A percentile compares a stretch with the other conserved stretches of the same genome.
These are phyloP conservation scores for Gallinago jamesoni DNA, from an alignment of 2,113 vertebrate species.

Conservation along the genomic window DNA sequence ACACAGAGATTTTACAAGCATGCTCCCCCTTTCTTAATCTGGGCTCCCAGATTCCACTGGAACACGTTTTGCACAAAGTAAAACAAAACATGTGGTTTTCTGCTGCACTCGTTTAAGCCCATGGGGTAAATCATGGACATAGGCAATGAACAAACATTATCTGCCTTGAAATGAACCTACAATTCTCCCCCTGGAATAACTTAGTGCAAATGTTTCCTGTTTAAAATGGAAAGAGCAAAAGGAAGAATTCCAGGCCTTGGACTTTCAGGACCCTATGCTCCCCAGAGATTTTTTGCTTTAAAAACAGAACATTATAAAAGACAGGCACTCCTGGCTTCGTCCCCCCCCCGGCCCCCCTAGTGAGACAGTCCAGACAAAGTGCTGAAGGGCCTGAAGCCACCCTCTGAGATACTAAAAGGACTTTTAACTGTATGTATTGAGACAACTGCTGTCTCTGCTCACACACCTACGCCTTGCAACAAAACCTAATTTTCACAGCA, in stretches of 20 bases:
- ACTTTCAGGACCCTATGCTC: conserved; percentile 74
- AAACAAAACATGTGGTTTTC: conserved; percentile 77
- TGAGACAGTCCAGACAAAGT: conserved; percentile 78
- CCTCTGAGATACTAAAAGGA: conserved; percentile 26
- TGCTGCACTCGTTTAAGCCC: conserved; percentile 71
- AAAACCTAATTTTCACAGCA: conserved; percentile 1
- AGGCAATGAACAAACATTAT: conserved; percentile 80
- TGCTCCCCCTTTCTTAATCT: conserved; percentile 35
- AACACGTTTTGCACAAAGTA: conserved; percentile 70
- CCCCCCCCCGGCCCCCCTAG: background rate
- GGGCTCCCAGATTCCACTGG: conserved; percentile 42
- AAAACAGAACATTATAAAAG: conserved; percentile 80
- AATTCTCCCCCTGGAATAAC: conserved; percentile 75
- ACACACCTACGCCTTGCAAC: conserved; percentile 17
- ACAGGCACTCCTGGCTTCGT: conserved; percentile 57
- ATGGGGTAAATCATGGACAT: conserved; percentile 76
- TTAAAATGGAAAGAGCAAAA: conserved; percentile 79
- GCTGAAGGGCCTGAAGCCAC: conserved; percentile 72
- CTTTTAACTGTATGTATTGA: background rate
- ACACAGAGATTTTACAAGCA: conserved; percentile 42
- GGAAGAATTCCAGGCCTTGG: conserved; percentile 81
- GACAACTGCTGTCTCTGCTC: conserved; percentile 23
- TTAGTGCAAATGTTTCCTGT: conserved; percentile 83
- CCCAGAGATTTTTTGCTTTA: conserved; percentile 69
- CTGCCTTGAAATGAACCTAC: conserved; percentile 79